Evolutionary conservation across 1,140 invertebrate species (phyloP).

Genomic region (Apis cerana): DNA sequence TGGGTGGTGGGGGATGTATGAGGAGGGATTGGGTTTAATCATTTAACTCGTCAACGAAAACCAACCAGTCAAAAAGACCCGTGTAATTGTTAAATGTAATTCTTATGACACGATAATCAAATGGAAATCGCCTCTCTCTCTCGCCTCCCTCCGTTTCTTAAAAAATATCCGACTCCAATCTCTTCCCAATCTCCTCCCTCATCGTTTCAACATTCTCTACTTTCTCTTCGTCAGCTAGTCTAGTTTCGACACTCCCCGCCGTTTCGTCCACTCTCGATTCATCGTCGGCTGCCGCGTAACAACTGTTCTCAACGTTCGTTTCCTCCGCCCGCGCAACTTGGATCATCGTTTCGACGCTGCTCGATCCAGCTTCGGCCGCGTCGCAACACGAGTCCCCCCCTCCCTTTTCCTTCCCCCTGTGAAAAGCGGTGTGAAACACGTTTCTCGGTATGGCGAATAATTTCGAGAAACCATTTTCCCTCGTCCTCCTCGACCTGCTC

Average conservation of each 20-base stretch:
- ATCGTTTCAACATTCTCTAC: background rate
- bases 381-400: background rate
- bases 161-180: slow-evolving; percentile 48
- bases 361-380: slow-evolving; percentile 59
- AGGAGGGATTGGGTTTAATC: slow-evolving; percentile 1
- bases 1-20: background rate
- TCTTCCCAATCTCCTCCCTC: background rate
- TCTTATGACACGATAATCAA: too few species aligned
- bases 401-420: slow-evolving; percentile 63
- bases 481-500: slow-evolving; percentile 45
- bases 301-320: too few species aligned
- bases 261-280: background rate
- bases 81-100: background rate
- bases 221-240: too few species aligned
- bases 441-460: slow-evolving; percentile 75
- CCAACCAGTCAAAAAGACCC: slow-evolving; percentile 42
- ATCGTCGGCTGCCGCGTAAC: slow-evolving; percentile 1
- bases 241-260: background rate
- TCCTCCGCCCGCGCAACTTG: too few species aligned
- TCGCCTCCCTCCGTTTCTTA: background rate
- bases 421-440: slow-evolving; percentile 74
- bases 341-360: slow-evolving; percentile 56
- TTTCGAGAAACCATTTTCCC: slow-evolving; percentile 74
- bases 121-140: too few species aligned
- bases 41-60: slow-evolving; percentile 13